A percentile compares a stretch with the other conserved stretches of the same genome.
These are phyloP conservation scores for Tachysurus fulvidraco DNA, from an alignment of 2,113 vertebrate genomes.

Conservation along the genomic window DNA sequence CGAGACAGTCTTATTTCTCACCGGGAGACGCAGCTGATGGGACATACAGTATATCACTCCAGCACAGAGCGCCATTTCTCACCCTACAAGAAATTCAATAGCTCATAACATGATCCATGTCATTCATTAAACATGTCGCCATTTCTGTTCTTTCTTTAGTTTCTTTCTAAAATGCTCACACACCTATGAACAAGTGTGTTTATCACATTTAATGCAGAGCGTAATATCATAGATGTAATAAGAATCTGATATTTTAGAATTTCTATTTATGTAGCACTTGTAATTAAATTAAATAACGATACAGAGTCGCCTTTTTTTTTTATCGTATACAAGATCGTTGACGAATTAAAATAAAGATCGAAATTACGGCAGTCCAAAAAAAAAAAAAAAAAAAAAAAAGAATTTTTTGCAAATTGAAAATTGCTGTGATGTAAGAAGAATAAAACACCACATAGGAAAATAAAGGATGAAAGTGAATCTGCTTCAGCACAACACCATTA, in stretches of 20 bases:
- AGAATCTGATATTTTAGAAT: neutral
- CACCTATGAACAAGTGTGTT: neutral
- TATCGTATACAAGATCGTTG: neutral
- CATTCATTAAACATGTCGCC: neutral
- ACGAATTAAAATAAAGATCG: neutral
- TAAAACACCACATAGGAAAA: neutral
- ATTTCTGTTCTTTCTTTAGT: neutral
- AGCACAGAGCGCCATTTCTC: slow-evolving; percentile 61
- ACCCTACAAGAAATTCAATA: slow-evolving; percentile 62
- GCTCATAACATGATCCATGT: slow-evolving; percentile 51
- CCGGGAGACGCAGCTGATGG: slow-evolving; percentile 61
- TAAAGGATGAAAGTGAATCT: neutral
- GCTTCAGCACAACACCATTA: too few species aligned
- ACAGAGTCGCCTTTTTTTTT: too few species aligned
- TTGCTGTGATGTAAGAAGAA: neutral
- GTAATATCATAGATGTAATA: neutral
- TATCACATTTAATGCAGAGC: neutral
- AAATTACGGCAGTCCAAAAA: too few species aligned
- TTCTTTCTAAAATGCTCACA: neutral
- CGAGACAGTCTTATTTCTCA: slow-evolving; percentile 64
- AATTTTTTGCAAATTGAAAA: neutral
- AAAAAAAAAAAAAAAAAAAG: neutral
- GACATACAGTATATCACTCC: slow-evolving; percentile 60
- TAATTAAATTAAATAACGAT: neutral
- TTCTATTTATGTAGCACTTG: neutral